phyloP scores from a whole-genome alignment of 2,113 vertebrate species.

The Taurulus bubalis region DNA sequence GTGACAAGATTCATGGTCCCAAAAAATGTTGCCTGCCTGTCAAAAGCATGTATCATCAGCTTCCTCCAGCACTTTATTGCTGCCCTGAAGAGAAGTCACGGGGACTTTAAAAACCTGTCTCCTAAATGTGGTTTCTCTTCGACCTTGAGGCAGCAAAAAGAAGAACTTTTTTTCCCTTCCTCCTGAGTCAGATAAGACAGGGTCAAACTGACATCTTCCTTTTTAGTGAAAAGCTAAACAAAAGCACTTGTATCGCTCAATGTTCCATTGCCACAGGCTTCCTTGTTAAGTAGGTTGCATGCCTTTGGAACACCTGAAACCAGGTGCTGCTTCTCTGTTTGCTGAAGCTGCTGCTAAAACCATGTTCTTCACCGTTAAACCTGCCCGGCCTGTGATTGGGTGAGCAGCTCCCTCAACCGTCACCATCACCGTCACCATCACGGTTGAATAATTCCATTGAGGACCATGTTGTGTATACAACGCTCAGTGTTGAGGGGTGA shows the following conservation, averaged over 20 bases:
- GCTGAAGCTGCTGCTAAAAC: not conserved
- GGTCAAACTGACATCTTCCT: conserved; percentile 24
- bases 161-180: not conserved
- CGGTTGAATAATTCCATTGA: not conserved
- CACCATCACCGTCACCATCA: not conserved
- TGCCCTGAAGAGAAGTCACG: conserved; percentile 1
- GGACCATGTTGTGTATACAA: not conserved
- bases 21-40: not conserved
- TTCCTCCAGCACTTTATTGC: not conserved
- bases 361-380: conserved; percentile 5
- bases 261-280: conserved; percentile 4
- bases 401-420: not conserved
- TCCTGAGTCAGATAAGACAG: conserved; percentile 10
- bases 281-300: conserved; percentile 9
- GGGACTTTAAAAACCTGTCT: conserved; percentile 13
- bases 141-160: conserved; percentile 1
- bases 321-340: conserved; percentile 8
- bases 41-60: not conserved
- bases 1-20: not conserved
- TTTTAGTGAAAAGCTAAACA: conserved; percentile 4
- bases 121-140: not conserved
- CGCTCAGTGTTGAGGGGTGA: not conserved
- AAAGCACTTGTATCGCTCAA: conserved; percentile 10
- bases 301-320: conserved; percentile 7
- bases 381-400: not conserved